Percentiles rank a stretch among this genome's conserved stretches.
phyloP scores from a whole-genome alignment of 2,797 vertebrate species.

The Sebastes diaconus region DNA sequence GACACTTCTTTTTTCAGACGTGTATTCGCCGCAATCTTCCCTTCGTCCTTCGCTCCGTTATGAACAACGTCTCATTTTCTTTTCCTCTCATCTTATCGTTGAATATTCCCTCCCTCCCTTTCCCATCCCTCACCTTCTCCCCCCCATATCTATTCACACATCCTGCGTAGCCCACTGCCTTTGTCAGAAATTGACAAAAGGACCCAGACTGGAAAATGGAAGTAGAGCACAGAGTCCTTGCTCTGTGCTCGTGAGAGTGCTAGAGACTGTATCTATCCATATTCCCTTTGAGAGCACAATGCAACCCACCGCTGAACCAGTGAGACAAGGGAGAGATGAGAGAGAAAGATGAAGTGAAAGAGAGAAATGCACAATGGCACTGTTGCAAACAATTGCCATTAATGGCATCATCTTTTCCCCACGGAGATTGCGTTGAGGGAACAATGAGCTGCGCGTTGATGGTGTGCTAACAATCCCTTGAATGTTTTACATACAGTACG shows the following conservation, averaged over 20 bases:
- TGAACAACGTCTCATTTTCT: constrained; percentile 15
- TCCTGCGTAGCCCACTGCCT: constrained; percentile 21
- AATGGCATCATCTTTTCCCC: constrained; percentile 76
- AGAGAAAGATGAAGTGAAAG: constrained; percentile 21
- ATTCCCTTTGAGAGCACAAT: constrained; percentile 52
- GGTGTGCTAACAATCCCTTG: constrained; percentile 36
- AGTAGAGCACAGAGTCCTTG: constrained; percentile 37
- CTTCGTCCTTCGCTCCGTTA: background rate
- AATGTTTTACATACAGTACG: constrained; percentile 45
- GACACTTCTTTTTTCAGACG: background rate
- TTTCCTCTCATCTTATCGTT: constrained; percentile 1
- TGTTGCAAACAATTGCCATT: constrained; percentile 72
- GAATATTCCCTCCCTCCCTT: background rate
- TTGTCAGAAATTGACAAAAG: constrained; percentile 62
- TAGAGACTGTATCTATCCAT: constrained; percentile 34
- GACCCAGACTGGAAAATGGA: constrained; percentile 53
- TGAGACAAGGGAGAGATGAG: constrained; percentile 40
- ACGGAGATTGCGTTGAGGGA: constrained; percentile 49
- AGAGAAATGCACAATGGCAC: constrained; percentile 53
- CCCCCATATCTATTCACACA: constrained; percentile 33
- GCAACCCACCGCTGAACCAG: constrained; percentile 29
- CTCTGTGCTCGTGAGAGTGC: constrained; percentile 30
- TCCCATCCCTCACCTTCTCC: constrained; percentile 19
- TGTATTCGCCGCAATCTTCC: background rate
- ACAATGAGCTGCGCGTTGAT: constrained; percentile 49